Base-by-base conservation (phyloP, 2,113 vertebrate species). In the Chlorodrepanis virens region DNA sequence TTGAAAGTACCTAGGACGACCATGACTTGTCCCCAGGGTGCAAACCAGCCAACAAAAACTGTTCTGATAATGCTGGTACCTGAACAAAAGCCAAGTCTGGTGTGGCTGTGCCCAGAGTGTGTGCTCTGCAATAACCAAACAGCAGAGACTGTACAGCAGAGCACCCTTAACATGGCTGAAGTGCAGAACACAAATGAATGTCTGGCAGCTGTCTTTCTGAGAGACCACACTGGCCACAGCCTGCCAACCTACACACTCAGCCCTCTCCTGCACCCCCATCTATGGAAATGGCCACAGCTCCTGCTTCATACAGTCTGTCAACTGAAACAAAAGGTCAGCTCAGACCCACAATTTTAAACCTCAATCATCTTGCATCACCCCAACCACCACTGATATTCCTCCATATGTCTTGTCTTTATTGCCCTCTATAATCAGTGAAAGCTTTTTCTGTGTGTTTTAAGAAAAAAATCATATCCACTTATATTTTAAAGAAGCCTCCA, bases 1-100 rank as follows among this genome's bases (percentile, higher is more conserved):
- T 97, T 98, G 98, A 98, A 98, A 98, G 97, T 95, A 98, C 98
- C 97, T 92, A 67, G 79, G 82, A 88, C 0, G 0, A 81, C 63
- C 31, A 25, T 2, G 44, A 28, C 42, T 86, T 94, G 75, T 69
- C 79, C 82, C 72, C 79, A 15, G 82, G 84, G 71, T 88, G 69
- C 76, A 94, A 83, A 88, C 29, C 82, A 94, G 89, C 82, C 93
- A 53, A 50, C 67, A 54, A 33, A n/a, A 90, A 50, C 29, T 63
- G 33, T 76, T 76, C 61, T 72, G 89, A 79, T 87, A 91, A 61
- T 1, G 3, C 47, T 52, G 0, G 1, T 84, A 63, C 42, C 69
- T 82, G 31, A 81, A 72, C 47, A 44, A 61, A 81, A 93, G 83
- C 91, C 87, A 79, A 78, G 69, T 6, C 52, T 47, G 14, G 1